Percentiles rank a stretch among this genome's conserved stretches.
phyloP scores from a whole-genome alignment of 2,888 invertebrate genomes.

The Agrenia bidenticulata region DNA sequence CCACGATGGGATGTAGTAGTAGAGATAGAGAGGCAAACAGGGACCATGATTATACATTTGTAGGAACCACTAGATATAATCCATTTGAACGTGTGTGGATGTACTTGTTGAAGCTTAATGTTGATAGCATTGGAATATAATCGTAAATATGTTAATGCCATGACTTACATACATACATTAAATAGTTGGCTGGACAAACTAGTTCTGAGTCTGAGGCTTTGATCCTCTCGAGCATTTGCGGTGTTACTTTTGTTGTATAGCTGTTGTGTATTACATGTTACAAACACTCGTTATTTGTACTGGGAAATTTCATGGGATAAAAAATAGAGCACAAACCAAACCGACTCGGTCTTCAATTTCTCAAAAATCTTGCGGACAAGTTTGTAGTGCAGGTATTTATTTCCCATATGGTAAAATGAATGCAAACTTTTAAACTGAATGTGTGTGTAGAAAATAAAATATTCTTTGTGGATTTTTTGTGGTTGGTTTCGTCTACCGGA shows the following conservation, averaged over 20 bases:
- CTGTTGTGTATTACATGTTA: no score
- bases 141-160: conserved; percentile 1
- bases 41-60: no score
- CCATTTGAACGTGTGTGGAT: conserved; percentile 8
- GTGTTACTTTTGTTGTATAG: background rate
- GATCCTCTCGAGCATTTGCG: background rate
- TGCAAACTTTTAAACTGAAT: no score
- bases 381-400: background rate
- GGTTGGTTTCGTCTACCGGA: background rate
- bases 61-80: no score
- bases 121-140: conserved; percentile 2
- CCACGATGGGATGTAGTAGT: background rate
- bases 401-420: no score
- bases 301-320: background rate
- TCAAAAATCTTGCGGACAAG: conserved; percentile 9
- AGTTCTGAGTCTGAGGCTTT: background rate
- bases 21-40: background rate
- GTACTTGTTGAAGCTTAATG: conserved; percentile 11
- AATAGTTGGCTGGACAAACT: conserved; percentile 12
- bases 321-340: conserved; percentile 12
- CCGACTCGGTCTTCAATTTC: conserved; percentile 11
- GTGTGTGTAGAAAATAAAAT: no score
- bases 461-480: background rate
- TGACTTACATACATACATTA: background rate
- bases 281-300: no score